These are phyloP conservation scores for Sula dactylatra DNA, from an alignment of 2,113 vertebrate species.

Conservation along the genomic window DNA sequence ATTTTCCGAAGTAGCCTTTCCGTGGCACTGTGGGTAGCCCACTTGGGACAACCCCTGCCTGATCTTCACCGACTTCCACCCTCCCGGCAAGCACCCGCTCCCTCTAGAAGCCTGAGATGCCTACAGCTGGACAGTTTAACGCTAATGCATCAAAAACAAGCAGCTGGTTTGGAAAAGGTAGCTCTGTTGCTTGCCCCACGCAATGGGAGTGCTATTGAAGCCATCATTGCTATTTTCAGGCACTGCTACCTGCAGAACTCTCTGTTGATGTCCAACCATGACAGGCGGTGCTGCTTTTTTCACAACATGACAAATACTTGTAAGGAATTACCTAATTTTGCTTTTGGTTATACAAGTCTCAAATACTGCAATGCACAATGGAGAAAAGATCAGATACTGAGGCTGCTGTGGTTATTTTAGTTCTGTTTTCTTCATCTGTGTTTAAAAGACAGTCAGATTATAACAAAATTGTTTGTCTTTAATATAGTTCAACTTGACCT, in stretches of 20 bases:
- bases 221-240: not conserved
- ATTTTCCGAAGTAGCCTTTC: not conserved
- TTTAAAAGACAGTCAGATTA: constrained; percentile 45
- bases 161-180: not conserved
- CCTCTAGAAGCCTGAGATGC: not conserved
- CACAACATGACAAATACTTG: not conserved
- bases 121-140: not conserved
- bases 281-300: not conserved
- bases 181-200: not conserved
- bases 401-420: constrained; percentile 15
- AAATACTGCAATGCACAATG: not conserved
- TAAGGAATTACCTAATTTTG: not conserved
- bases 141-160: not conserved
- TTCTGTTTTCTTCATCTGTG: constrained; percentile 26
- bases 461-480: constrained; percentile 64
- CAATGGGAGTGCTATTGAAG: not conserved
- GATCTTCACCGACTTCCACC: not conserved
- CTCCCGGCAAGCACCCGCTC: rapidly evolving
- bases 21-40: not conserved
- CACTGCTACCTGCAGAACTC: not conserved
- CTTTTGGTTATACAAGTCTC: not conserved
- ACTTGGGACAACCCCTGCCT: not conserved
- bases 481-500: constrained; percentile 41
- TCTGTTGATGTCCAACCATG: not conserved
- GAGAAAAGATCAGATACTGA: not conserved